These are phyloP conservation scores for Mastomys coucha DNA, from an alignment of 2,113 vertebrate species.

Conservation along the genomic window DNA sequence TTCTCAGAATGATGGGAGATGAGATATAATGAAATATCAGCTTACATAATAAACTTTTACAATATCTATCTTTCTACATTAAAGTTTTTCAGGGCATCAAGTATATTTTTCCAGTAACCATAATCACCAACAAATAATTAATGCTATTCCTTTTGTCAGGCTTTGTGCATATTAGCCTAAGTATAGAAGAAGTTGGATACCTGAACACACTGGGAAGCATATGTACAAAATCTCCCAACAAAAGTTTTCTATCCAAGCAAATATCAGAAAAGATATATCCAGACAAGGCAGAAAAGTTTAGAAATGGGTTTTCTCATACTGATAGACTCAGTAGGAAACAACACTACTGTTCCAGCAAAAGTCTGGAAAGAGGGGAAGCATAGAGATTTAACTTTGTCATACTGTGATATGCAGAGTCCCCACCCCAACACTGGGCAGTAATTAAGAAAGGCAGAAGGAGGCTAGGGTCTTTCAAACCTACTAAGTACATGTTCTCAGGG, in stretches of 20 bases:
- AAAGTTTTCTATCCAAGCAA: not conserved
- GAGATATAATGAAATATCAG: not conserved
- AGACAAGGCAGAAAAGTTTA: not conserved
- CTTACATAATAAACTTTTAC: not conserved
- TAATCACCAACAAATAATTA: not conserved
- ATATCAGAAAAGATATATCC: not conserved
- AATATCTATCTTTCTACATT: not conserved
- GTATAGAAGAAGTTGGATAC: not conserved
- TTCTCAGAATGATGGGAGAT: not conserved
- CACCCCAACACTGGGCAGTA: not conserved
- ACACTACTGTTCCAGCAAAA: not conserved
- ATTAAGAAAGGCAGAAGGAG: not conserved
- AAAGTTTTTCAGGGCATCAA: not conserved
- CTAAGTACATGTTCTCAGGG: not conserved
- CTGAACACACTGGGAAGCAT: not conserved
- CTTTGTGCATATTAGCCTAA: not conserved
- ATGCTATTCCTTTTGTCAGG: not conserved
- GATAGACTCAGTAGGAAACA: not conserved
- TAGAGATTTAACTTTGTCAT: not conserved
- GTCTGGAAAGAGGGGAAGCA: not conserved
- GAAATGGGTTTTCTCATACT: not conserved
- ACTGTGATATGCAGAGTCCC: fast-evolving
- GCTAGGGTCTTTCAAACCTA: fast-evolving
- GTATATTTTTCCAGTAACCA: not conserved
- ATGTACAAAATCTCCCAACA: not conserved